Base-by-base conservation (phyloP, 2,113 vertebrate genomes). In the Antechinus stuartii region DNA sequence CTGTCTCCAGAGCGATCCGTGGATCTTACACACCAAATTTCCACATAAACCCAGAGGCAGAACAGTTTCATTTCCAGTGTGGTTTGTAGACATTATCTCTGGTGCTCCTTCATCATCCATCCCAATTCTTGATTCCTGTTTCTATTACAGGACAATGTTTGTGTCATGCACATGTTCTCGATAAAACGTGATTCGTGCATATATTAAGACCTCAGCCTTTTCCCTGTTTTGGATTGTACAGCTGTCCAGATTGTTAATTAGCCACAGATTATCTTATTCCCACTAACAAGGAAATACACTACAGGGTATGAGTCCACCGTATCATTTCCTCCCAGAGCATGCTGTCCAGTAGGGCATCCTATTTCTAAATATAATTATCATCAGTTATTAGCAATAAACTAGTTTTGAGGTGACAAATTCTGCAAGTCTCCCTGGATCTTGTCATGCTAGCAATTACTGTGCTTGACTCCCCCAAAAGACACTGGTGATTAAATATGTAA, bases 401-500 rank as follows among this genome's bases (percentile, higher is more conserved):
- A 42, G 6, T 76, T 76, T 76, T 2, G 16, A n/a, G 68, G 35
- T 76, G 35, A 76, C 68, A 76, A 42, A 76, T 76, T 42, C 19
- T 22, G 16, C 16, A n/a, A 76, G 12, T 76, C 68, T 22, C 68
- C n/a, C 16, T 35, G 92, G 93, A 91, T 89, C 90, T 96, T 96
- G 95, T 96, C 96, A 96, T 96, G 92, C 95, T 94, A 92, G 91
- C 25, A 84, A 92, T 94, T 92, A 96, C 89, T 56, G 92, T 46
- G 53, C 50, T 11, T 2, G 89, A 89, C 76, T 91, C 68, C 92
- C 96, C 93, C 95, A 96, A 93, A 96, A 42, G 94, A 95, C 96
- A 97, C 97, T 94, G 96, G 92, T 96, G 96, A 91, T 94, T 96
- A 93, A 42, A 61, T 91, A 94, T 95, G 96, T 94, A 97, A 98